These are phyloP conservation scores for Himalopsyche japonica DNA, from an alignment of 2,888 invertebrate species.

Conservation along the genomic window DNA sequence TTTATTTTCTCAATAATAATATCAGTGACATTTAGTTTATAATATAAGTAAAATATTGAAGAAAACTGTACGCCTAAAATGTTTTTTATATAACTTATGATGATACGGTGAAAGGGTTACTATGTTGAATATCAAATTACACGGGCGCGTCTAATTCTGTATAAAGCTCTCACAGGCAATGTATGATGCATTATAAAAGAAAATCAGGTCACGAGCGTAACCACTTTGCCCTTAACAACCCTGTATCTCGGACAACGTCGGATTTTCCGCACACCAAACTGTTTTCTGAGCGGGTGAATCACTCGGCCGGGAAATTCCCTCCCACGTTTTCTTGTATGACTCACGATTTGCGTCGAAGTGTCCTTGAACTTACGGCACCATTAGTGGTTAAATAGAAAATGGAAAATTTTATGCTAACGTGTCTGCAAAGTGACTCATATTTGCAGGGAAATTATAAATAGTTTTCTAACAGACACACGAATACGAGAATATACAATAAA, in stretches of 20 bases:
- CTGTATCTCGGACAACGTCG: not conserved
- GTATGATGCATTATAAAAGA: not conserved
- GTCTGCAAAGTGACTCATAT: not conserved
- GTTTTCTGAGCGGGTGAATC: not conserved
- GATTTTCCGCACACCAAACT: not conserved
- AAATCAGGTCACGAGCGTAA: not conserved
- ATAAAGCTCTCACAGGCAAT: not conserved
- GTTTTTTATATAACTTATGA: too few relatives aligned
- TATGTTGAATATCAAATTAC: too few relatives aligned
- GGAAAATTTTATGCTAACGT: not conserved
- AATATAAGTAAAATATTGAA: too few relatives aligned
- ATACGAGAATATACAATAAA: too few relatives aligned
- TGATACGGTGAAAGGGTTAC: too few relatives aligned
- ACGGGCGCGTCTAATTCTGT: not conserved
- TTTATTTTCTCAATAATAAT: too few relatives aligned
- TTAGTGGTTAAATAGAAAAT: not conserved
- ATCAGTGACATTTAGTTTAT: too few relatives aligned
- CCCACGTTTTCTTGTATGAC: not conserved
- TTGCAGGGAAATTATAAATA: not conserved
- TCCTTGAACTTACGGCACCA: constrained; percentile 10
- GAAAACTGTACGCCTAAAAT: too few relatives aligned
- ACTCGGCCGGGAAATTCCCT: not conserved
- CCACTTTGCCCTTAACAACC: not conserved
- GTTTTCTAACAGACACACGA: not conserved
- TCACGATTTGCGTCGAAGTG: not conserved